Evolutionary conservation across 2,113 vertebrate species (phyloP).

Genomic region (Trichechus manatus): DNA sequence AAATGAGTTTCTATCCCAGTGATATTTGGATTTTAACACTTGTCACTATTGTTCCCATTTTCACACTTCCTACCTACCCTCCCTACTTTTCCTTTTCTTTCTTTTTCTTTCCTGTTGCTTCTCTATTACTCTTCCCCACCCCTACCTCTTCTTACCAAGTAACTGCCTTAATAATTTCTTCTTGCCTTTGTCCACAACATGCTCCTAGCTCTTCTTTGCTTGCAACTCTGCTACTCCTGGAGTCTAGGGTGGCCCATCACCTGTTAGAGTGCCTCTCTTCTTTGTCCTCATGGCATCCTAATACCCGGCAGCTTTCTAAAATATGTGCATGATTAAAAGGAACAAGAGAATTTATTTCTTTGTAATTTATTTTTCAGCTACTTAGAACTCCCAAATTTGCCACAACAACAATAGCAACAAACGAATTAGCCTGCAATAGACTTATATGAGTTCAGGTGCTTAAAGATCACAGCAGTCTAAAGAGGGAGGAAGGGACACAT

Average conservation of each 20-base stretch:
- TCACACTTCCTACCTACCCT: background rate
- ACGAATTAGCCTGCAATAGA: background rate
- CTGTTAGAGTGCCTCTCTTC: background rate
- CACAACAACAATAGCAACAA: background rate
- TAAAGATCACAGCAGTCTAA: background rate
- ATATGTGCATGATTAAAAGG: background rate
- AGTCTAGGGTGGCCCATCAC: too few relatives aligned
- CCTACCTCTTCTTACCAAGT: background rate
- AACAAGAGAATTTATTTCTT: background rate
- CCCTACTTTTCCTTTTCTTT: background rate
- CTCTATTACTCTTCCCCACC: background rate
- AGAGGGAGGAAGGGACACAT: background rate
- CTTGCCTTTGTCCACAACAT: background rate
- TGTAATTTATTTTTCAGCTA: background rate
- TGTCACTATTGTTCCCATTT: background rate
- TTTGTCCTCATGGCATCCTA: background rate
- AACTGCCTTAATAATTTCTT: background rate
- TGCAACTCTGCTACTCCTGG: background rate
- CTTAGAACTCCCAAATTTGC: background rate
- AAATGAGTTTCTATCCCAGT: background rate
- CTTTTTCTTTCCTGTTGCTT: background rate
- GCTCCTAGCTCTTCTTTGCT: background rate
- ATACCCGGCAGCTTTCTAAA: background rate
- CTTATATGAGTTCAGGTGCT: too few relatives aligned
- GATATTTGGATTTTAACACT: background rate